Percentiles rank a stretch among this genome's conserved stretches.
Evolutionary conservation across 2,888 invertebrate species (phyloP).

Genomic region (Tubulanus polymorphus): DNA sequence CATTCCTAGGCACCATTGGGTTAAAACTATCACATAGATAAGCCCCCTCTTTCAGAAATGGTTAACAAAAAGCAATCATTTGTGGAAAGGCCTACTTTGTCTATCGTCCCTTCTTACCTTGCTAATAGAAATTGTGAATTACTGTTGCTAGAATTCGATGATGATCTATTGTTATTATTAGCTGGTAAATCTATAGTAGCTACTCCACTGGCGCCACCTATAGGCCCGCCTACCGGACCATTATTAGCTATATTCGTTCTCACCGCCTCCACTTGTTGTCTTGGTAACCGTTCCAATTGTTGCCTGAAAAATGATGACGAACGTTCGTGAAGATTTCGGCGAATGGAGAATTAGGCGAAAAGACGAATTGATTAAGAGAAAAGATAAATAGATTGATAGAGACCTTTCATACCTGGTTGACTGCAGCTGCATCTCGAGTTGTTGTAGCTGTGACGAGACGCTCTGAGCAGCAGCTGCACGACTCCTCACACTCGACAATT

Average conservation of each 20-base stretch:
- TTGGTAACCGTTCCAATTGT: constrained; percentile 82
- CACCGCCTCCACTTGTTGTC: constrained; percentile 68
- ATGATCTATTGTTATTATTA: constrained; percentile 12
- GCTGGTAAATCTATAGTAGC: constrained; percentile 1
- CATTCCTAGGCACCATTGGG: no score
- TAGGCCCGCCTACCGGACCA: constrained; percentile 8
- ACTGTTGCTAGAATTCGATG: no score
- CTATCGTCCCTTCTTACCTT: no score
- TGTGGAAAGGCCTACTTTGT: no score
- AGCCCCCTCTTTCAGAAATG: no score
- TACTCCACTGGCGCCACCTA: constrained; percentile 5
- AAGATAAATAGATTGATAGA: no score
- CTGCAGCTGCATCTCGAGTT: constrained; percentile 89
- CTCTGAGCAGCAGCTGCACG: constrained; percentile 50
- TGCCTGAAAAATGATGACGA: constrained; percentile 59
- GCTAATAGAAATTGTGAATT: constrained; percentile 57
- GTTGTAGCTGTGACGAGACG: constrained; percentile 64
- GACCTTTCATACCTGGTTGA: constrained; percentile 73
- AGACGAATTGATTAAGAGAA: no score
- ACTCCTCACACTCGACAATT: constrained; percentile 88
- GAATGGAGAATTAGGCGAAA: no score
- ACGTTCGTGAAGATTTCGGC: no score
- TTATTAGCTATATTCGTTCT: constrained; percentile 53
- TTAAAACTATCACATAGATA: no score
- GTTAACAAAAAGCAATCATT: no score